Base-by-base conservation (phyloP, 1,140 invertebrate species). In the Latrodectus geometricus region DNA sequence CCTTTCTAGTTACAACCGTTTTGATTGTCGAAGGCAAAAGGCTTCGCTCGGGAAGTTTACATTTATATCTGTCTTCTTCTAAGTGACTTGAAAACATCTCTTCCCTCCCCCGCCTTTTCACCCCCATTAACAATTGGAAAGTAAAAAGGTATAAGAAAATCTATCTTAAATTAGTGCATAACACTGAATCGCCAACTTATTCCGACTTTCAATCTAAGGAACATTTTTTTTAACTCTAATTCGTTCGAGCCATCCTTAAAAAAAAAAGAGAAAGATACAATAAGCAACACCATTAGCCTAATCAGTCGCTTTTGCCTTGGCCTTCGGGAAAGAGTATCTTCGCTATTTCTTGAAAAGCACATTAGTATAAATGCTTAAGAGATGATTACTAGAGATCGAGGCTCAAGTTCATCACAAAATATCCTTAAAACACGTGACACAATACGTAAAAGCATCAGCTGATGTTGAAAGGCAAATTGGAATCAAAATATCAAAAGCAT, bases 161-260 rank as follows among this genome's bases (percentile, higher is more conserved):
- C 82, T 76, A 76, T 84, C 73, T 84, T 76, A 84, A 84, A 84
- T 84, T 84, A 84, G 73, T 35, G 73, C 35, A 52, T 52, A 75
- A 52, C 72, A 69, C 76, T 68, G 80, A 68, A 83, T 83, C 80
- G 74, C 72, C 65, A 69, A 76, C 61, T 84, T 50, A 56, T 76
- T 84, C 68, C 52, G 65, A 54, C 69, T 65, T 76, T 69, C 61
- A 11, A 8, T 17, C 4, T 50, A 15, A 23, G 49, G 74, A 66
- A 49, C 20, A 8, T 20, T 21, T 52, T 49, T 83, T 74, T 65
- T 35, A 49, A 52, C 65, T 20, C 21, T 14, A 21, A 48, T 80
- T 21, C 20, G 11, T 70, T 23, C 68, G 11, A 15, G 12, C 9
- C 48, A 48, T 75, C 50, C 50, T 14, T 14, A 14, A 75, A 17